Conservation (phyloP, 2,797 vertebrate genomes). For the Dendrocincla tyrannina region DNA sequence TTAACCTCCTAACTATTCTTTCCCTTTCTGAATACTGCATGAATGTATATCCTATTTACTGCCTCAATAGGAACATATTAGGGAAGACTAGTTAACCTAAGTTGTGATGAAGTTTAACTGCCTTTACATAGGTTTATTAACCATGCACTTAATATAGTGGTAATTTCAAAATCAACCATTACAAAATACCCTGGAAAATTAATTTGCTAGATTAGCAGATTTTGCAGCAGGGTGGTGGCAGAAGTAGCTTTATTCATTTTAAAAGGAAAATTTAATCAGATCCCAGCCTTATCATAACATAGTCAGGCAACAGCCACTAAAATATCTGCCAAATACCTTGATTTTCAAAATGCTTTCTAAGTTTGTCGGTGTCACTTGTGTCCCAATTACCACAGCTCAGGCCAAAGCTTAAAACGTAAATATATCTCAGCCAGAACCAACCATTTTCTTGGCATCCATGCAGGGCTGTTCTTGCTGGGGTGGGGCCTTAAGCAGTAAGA, state of each 20-base stretch:
- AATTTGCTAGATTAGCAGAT: not conserved
- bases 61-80: not conserved
- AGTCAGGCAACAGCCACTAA: not conserved
- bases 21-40: not conserved
- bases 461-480: not conserved
- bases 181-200: not conserved
- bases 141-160: not conserved
- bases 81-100: not conserved
- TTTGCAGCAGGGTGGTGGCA: not conserved
- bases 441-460: not conserved
- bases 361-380: not conserved
- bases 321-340: fast-evolving
- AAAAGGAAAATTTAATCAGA: not conserved
- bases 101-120: not conserved
- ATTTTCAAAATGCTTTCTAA: not conserved
- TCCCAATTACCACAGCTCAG: not conserved
- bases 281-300: not conserved
- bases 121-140: not conserved
- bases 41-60: not conserved
- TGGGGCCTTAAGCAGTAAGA: fast-evolving
- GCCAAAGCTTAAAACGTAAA: not conserved
- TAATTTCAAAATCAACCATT: not conserved
- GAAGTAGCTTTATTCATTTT: not conserved
- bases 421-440: not conserved
- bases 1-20: not conserved